These are phyloP conservation scores for Dicranocentrus wangi DNA, from an alignment of 2,888 invertebrate genomes.

Conservation along the genomic window DNA sequence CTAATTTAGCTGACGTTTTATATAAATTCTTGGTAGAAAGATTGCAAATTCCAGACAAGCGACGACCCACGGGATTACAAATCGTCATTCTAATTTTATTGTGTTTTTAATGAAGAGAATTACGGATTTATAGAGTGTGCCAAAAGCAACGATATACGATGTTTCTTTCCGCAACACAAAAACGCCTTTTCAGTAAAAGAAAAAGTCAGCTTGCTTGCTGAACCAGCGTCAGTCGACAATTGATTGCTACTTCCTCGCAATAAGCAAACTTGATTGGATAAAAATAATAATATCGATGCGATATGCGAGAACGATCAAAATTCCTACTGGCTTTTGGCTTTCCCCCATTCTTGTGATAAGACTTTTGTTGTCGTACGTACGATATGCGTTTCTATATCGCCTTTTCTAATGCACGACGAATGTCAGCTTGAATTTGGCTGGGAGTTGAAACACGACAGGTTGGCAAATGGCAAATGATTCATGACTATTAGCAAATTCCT, in stretches of 20 bases:
- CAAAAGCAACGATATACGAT: slow-evolving; percentile 12
- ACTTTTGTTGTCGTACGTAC: slow-evolving; percentile 5
- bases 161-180: background rate
- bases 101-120: slow-evolving; percentile 22
- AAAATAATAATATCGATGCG: slow-evolving; percentile 21
- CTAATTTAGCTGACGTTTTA: too few species aligned
- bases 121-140: slow-evolving; percentile 5
- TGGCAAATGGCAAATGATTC: slow-evolving; percentile 62
- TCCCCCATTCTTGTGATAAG: background rate
- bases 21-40: slow-evolving; percentile 5
- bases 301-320: slow-evolving; percentile 42
- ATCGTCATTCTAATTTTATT: slow-evolving; percentile 31
- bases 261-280: slow-evolving; percentile 3
- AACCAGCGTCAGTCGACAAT: background rate
- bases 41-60: slow-evolving; percentile 49
- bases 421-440: slow-evolving; percentile 19
- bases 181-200: too few species aligned
- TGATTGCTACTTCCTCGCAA: slow-evolving; percentile 10
- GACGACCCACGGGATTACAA: slow-evolving; percentile 49
- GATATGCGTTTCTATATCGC: background rate
- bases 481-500: slow-evolving; percentile 58
- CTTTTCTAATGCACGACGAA: background rate
- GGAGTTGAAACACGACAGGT: slow-evolving; percentile 55
- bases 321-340: slow-evolving; percentile 36
- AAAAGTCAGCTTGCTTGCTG: too few species aligned